These are phyloP conservation scores for Prionace glauca DNA, from an alignment of 2,797 vertebrate genomes.

Conservation along the genomic window DNA sequence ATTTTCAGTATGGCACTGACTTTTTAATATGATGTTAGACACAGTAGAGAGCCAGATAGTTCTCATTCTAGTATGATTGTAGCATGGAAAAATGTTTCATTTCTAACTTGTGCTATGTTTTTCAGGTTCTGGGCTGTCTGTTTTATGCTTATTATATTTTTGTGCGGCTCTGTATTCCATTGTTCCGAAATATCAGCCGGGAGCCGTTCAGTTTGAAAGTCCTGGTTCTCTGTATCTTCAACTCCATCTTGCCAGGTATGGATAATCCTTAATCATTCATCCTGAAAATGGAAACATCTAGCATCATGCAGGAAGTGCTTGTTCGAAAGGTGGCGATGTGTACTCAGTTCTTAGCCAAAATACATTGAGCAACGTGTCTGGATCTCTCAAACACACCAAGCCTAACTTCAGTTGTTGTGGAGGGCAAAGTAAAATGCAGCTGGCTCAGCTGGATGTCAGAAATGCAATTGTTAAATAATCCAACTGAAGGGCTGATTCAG, in stretches of 20 bases:
- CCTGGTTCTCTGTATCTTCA: conserved; percentile 87
- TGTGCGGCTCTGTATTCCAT: conserved; percentile 83
- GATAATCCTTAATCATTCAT: neutral
- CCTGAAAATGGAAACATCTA: too few species aligned
- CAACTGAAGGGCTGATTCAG: neutral
- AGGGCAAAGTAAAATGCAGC: neutral
- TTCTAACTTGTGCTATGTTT: conserved; percentile 34
- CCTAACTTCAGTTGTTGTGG: neutral
- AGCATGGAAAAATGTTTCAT: neutral
- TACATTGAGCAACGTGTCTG: too few species aligned
- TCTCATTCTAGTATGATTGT: neutral
- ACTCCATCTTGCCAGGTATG: conserved; percentile 88
- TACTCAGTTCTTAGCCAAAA: neutral
- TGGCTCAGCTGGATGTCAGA: neutral
- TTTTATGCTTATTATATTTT: conserved; percentile 91
- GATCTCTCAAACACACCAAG: neutral
- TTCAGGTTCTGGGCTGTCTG: conserved; percentile 81
- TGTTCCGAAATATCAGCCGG: conserved; percentile 74
- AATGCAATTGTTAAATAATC: neutral
- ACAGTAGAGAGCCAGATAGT: neutral
- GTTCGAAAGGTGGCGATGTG: neutral
- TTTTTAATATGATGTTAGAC: neutral
- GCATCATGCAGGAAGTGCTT: neutral
- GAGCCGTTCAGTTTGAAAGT: conserved; percentile 79
- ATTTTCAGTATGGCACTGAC: neutral